A percentile compares a stretch with the other conserved stretches of the same genome.
These are phyloP conservation scores for Tachina lurida DNA, from an alignment of 2,888 invertebrate species.

Conservation along the genomic window DNA sequence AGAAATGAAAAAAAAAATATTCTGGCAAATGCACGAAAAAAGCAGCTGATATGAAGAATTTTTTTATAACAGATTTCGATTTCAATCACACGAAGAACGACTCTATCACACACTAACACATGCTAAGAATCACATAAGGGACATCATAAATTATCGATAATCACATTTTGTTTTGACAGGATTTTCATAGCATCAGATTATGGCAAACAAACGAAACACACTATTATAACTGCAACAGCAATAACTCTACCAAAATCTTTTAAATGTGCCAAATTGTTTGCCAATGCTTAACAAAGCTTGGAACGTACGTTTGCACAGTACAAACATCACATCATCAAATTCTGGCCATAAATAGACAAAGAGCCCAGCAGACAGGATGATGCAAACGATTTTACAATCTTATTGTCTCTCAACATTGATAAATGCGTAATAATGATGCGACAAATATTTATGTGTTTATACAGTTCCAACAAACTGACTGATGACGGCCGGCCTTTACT, in stretches of 20 bases:
- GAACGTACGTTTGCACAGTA: background rate
- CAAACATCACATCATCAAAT: constrained; percentile 36
- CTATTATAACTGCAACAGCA: constrained; percentile 26
- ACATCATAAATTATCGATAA: constrained; percentile 83
- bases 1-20: constrained; percentile 1
- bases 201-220: background rate
- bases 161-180: constrained; percentile 83
- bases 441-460: constrained; percentile 75
- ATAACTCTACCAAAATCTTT: constrained; percentile 16
- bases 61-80: constrained; percentile 11
- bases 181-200: constrained; percentile 59
- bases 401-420: constrained; percentile 54
- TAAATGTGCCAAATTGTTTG: constrained; percentile 60
- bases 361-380: constrained; percentile 42
- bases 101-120: background rate
- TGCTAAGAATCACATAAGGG: constrained; percentile 61
- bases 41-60: constrained; percentile 42
- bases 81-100: constrained; percentile 28
- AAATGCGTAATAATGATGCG: constrained; percentile 77
- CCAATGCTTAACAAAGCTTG: constrained; percentile 34
- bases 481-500: background rate
- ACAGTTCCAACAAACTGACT: constrained; percentile 15
- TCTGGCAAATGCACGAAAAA: constrained; percentile 22
- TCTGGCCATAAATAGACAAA: background rate
- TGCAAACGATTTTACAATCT: constrained; percentile 42